Evolutionary conservation across 2,797 vertebrate species (phyloP), one percentile per base, ranked within the genome.

Genomic region (Australoheros facetus): DNA sequence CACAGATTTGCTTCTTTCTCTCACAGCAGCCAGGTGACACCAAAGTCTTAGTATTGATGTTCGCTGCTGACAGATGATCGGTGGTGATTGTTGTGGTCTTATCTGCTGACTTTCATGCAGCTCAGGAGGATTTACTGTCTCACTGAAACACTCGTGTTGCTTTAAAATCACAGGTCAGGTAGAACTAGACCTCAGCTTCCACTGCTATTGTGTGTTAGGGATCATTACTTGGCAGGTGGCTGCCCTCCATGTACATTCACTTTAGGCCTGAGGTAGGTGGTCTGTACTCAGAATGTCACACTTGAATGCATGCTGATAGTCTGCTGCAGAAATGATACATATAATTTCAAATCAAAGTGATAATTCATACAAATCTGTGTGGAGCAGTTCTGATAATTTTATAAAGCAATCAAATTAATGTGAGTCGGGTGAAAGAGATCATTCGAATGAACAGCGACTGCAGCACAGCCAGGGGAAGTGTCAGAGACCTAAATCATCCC

Each of bases 241-340:
- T 56, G 39, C 16, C 58, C 60, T 37, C 34, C 56, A 37, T 17
- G 70, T 55, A 34, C 11, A 59, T 73, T 14, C 30, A 8, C 4
- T 5, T 23, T 73, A 54, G 78, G 69, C 37, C 26, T 23, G 30
- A 26, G 34, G 39, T 64, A 3, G 2, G 23, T 14, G 32, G 62
- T 70, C 69, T 78, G 60, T 12, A 34, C 37, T 26, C 34, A 16
- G 85, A 79, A 79, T 14, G 4, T 14, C 79, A 80, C 80, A 37
- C 78, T 81, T 66, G 56, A 86, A 71, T 60, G 77, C 73, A 54
- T 81, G 53, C 28, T 16, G 78, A 83, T 81, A 73, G 90, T 88
- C 81, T 53, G 45, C 60, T 32, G 37, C 17, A 26, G 21, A 45
- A 1, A 5, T 16, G 16, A 16, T 28, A 13, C 5, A 42, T 42